Evolutionary conservation across 1,140 invertebrate species (phyloP).

Genomic region (Hestina assimilis): DNA sequence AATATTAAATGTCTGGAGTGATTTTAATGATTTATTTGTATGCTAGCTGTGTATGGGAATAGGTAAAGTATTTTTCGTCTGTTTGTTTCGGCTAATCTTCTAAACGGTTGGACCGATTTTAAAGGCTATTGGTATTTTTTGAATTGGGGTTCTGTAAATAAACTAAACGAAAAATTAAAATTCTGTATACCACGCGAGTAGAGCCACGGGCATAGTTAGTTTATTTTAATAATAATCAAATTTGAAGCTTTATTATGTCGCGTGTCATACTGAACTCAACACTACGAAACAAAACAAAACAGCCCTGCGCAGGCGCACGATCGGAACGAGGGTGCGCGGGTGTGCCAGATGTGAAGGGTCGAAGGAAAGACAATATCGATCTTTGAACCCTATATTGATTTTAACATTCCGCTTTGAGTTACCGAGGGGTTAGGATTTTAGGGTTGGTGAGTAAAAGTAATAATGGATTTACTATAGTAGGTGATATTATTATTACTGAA

Average conservation of each 20-base stretch:
- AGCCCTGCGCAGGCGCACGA: slow-evolving; percentile 3
- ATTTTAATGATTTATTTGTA: too few relatives aligned
- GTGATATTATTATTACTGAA: not conserved
- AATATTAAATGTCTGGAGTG: too few relatives aligned
- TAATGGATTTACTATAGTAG: not conserved
- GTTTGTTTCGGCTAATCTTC: too few relatives aligned
- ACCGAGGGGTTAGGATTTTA: slow-evolving; percentile 15
- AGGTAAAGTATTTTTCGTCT: too few relatives aligned
- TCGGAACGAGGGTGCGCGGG: slow-evolving; percentile 12
- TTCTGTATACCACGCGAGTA: too few relatives aligned
- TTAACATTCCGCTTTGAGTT: slow-evolving; percentile 37
- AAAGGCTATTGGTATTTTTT: too few relatives aligned
- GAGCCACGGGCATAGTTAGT: too few relatives aligned
- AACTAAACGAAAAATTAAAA: too few relatives aligned
- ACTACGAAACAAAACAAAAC: not conserved
- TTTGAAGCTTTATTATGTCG: not conserved
- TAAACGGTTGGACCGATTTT: too few relatives aligned
- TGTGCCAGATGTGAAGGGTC: slow-evolving; percentile 42
- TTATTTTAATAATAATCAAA: too few relatives aligned
- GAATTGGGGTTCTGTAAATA: too few relatives aligned
- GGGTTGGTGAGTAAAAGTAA: slow-evolving; percentile 4
- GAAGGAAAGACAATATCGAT: slow-evolving; percentile 56
- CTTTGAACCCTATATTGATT: slow-evolving; percentile 47
- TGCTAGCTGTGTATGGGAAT: too few relatives aligned
- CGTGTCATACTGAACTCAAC: slow-evolving; percentile 6